phyloP scores from a whole-genome alignment of 1,140 invertebrate genomes.

The Solenopsis invicta region DNA sequence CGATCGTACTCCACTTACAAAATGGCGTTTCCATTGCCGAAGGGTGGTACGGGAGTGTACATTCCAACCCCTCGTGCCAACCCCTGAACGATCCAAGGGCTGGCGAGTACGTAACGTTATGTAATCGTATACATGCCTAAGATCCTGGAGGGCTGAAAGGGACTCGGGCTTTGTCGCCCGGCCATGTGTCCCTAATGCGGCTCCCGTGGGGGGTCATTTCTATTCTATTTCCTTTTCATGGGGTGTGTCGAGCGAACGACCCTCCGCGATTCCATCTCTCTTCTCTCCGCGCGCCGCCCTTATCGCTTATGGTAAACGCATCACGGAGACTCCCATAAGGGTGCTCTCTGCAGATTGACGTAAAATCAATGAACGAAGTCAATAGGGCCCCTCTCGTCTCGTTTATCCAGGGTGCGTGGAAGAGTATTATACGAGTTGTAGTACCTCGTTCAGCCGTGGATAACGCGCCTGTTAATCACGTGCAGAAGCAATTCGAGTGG shows the following conservation, averaged over 20 bases:
- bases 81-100: conserved; percentile 77
- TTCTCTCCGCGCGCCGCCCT: conserved; percentile 72
- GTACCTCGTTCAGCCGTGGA: conserved; percentile 59
- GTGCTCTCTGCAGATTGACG: conserved; percentile 85
- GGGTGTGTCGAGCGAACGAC: conserved; percentile 80
- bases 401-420: conserved; percentile 60
- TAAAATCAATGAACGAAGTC: conserved; percentile 87
- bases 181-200: conserved; percentile 87
- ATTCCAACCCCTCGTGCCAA: conserved; percentile 79
- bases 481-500: conserved; percentile 33
- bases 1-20: conserved; percentile 71
- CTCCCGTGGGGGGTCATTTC: conserved; percentile 86
- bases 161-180: conserved; percentile 84
- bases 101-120: conserved; percentile 81
- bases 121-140: conserved; percentile 85
- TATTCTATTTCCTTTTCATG: conserved; percentile 86
- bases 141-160: conserved; percentile 81
- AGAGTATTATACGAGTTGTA: conserved; percentile 67
- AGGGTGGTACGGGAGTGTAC: conserved; percentile 78
- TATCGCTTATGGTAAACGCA: conserved; percentile 87
- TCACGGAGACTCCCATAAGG: conserved; percentile 85
- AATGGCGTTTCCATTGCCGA: conserved; percentile 80
- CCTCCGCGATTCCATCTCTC: conserved; percentile 67
- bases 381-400: conserved; percentile 79
- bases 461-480: conserved; percentile 73